phyloP scores from a whole-genome alignment of 2,797 vertebrate genomes.

The Pristis pectinata region DNA sequence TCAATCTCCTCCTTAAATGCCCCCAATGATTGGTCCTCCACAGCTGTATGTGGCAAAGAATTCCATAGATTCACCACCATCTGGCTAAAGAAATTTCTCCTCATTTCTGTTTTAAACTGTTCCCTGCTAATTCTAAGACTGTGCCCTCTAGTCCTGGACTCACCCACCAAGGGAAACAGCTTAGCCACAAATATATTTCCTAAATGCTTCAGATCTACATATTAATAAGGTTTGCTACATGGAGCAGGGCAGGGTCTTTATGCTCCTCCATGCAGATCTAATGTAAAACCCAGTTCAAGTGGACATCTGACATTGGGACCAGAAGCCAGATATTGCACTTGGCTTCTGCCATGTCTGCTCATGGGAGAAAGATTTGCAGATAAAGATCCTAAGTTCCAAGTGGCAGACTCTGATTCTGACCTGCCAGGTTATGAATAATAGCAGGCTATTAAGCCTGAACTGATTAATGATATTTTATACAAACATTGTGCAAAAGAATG shows the following conservation, averaged over 20 bases:
- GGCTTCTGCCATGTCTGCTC: too few species aligned
- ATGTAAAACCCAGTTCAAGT: neutral
- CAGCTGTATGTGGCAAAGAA: too few species aligned
- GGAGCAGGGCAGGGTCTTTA: neutral
- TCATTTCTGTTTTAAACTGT: too few species aligned
- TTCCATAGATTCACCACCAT: too few species aligned
- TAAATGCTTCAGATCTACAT: neutral
- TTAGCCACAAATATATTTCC: neutral
- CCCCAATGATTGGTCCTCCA: too few species aligned
- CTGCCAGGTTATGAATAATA: neutral
- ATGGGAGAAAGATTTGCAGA: neutral
- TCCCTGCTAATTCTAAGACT: too few species aligned
- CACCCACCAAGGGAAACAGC: too few species aligned
- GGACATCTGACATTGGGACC: too few species aligned
- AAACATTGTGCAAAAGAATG: neutral
- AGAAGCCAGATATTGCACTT: neutral
- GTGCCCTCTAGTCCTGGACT: too few species aligned
- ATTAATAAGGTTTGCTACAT: neutral
- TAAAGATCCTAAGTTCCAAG: neutral
- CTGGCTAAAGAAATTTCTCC: too few species aligned
- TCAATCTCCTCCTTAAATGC: too few species aligned
- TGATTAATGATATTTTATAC: neutral
- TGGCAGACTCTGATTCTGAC: neutral
- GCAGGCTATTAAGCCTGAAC: neutral
- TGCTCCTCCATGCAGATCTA: neutral